Base-by-base conservation (phyloP, 64 coral and sea anemone genomes). In the Pocillopora verrucosa region DNA sequence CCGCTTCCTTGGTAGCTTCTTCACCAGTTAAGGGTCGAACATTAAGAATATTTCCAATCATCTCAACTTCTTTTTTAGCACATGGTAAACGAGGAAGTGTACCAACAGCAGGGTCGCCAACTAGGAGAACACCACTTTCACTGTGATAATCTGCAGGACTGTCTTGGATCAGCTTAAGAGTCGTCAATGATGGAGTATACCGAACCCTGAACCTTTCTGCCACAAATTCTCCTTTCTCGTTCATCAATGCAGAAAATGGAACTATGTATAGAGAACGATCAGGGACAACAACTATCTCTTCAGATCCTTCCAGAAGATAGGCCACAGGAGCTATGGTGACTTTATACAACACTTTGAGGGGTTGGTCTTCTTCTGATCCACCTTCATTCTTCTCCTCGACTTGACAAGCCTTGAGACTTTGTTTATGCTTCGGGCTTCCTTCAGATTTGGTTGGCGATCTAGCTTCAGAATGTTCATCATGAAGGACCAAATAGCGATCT, bases 81-180 rank as follows among this genome's bases (percentile, higher is more conserved):
- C n/a, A 25, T 10, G n/a, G 26, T 16, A 82, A 16, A 5, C 56
- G 80, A 26, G 3, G 11, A 13, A 82, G 10, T 5, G 36, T 19
- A 15, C 80, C 80, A 82, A 82, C 80, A 20, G 15, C 24, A 82
- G 80, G 80, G 24, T 82, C 59, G 14, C 80, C 80, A 1, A 82
- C 25, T 30, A 82, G 20, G 1, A 82, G 22, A 25, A 62, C 80
- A 14, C 80, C 60, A 3, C 2, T 45, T 6, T 45, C 41, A 45
- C 41, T 45, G 41, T 45, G 41, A 45, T 45, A 45, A 45, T 45
- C 41, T 45, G 41, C 41, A 45, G 41, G 41, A 45, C 41, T 45
- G 41, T 45, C 41, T 45, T 45, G 41, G 41, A 45, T 45, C 41
- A 45, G 41, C 41, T 45, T 45, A 6, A 45, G 41, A 45, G 41